Evolutionary conservation across 2,113 vertebrate species (phyloP).

Genomic region (Tenebrosternarchus preto): DNA sequence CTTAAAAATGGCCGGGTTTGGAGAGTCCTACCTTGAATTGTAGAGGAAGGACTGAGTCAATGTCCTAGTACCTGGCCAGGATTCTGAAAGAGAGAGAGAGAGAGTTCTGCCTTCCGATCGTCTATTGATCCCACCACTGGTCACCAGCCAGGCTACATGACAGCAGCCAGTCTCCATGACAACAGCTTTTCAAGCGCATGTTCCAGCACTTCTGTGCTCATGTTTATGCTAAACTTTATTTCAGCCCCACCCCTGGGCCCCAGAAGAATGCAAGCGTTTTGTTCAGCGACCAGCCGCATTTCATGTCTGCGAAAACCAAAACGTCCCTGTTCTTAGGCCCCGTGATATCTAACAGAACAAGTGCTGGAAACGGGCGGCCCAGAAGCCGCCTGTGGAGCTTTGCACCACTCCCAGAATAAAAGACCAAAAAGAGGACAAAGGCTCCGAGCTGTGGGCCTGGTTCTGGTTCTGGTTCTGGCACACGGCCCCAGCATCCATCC

Average conservation of each 20-base stretch:
- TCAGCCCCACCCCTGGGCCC: not conserved
- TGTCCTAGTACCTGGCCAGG: not conserved
- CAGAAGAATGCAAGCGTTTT: slow-evolving; percentile 13
- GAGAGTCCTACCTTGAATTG: slow-evolving; percentile 21
- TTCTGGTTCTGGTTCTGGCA: not conserved
- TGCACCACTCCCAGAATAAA: no score
- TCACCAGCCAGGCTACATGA: slow-evolving; percentile 62
- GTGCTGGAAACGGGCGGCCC: not conserved
- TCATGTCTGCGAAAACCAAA: not conserved
- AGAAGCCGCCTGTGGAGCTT: no score
- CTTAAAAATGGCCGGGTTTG: slow-evolving; percentile 17
- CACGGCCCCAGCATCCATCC: slow-evolving; percentile 4
- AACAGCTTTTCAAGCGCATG: slow-evolving; percentile 61
- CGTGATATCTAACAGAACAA: not conserved
- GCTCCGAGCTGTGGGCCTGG: not conserved
- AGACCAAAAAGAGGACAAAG: not conserved
- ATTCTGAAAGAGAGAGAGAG: not conserved
- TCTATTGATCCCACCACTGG: slow-evolving; percentile 40
- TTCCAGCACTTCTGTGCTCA: slow-evolving; percentile 44
- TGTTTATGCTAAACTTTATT: slow-evolving; percentile 52
- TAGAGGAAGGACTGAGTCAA: not conserved
- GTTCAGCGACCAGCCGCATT: slow-evolving; percentile 13
- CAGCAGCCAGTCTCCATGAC: slow-evolving; percentile 68
- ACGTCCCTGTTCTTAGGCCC: not conserved
- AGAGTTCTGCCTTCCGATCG: slow-evolving; percentile 25